Conservation (phyloP, 2,888 invertebrate genomes). For the Acanthosepion esculentum region DNA sequence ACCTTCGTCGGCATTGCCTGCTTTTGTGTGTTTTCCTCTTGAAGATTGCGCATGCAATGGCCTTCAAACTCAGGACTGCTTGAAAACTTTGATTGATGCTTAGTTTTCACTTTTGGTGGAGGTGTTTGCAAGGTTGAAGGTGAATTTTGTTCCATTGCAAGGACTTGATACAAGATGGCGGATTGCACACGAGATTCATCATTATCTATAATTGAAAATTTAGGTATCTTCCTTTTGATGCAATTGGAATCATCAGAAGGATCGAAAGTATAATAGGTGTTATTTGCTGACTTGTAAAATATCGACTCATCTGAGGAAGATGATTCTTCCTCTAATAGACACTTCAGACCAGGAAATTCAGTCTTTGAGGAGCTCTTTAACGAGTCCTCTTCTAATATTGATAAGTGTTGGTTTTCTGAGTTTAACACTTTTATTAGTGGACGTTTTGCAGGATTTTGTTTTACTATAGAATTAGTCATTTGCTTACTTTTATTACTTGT, state of each 20-base stretch:
- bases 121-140: neutral
- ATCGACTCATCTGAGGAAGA: neutral
- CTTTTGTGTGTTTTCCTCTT: neutral
- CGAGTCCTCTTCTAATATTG: neutral
- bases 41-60: neutral
- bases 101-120: neutral
- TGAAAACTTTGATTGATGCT: neutral
- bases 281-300: neutral
- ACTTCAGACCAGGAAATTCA: neutral
- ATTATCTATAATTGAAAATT: neutral
- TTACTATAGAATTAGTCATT: neutral
- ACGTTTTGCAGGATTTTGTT: neutral
- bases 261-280: neutral
- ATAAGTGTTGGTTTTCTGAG: neutral
- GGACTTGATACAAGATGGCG: neutral
- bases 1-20: neutral
- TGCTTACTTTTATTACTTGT: neutral
- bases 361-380: neutral
- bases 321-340: neutral
- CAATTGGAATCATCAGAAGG: neutral
- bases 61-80: neutral
- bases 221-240: neutral
- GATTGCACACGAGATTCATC: neutral
- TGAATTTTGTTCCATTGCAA: neutral
- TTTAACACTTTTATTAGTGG: neutral